Base-by-base conservation (phyloP, 2,888 invertebrate genomes). In the Biston betularia region DNA sequence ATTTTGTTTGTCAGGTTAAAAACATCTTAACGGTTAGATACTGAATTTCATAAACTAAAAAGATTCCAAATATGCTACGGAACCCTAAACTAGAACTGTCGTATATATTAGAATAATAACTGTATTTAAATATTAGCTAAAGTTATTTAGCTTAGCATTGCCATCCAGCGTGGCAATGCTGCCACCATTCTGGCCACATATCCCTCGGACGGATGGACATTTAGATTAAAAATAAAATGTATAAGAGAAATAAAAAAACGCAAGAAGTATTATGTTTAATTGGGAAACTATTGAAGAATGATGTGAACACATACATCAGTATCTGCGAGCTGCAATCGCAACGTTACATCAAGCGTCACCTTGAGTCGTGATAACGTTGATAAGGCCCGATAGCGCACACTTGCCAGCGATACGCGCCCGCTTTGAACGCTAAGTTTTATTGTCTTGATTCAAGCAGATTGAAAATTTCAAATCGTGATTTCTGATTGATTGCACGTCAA, bases 301-400 rank as follows among this genome's bases (percentile, higher is more conserved):
- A 50, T 75, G 72, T 74, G 75, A 82, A 80, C 75, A 79, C 75
- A 79, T 80, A 78, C 69, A 76, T 75, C 77, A 80, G 79, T 88
- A 87, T 85, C 85, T 83, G 73, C 70, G 79, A 80, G 35, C 76
- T 82, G 89, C 89, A 88, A 90, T 89, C 89, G 81, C 78, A 79
- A 74, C 71, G 84, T 85, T 88, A 87, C 89, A 89, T 85, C 83
- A 87, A 65, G 70, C 73, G 89, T 93, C 90, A 92, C 93, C 93
- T 93, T 93, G 93, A 88, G 82, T 83, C 60, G 76, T 89, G 93
- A 93, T 93, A 92, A 89, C 83, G 77, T 63, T 85, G 88, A 87
- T 89, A 89, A 89, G 82, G 73, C 72, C 73, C 81, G 84, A 85
- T 83, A 82, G 70, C 69, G 68, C 62, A 56, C 71, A 73, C 75